A percentile compares a stretch with the other conserved stretches of the same genome.
These are phyloP conservation scores for Xylota segnis DNA, from an alignment of 2,888 invertebrate species.

Conservation along the genomic window DNA sequence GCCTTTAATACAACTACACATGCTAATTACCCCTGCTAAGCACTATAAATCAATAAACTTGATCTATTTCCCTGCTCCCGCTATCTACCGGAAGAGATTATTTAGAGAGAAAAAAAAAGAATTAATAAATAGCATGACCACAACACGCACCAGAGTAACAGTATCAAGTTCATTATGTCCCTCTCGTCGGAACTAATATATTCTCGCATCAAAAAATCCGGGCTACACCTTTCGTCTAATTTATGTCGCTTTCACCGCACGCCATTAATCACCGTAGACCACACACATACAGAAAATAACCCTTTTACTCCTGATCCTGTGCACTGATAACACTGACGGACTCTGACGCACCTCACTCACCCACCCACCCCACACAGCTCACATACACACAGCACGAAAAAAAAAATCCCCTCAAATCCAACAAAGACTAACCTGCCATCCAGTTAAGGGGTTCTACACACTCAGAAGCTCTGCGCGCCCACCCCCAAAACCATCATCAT, in stretches of 20 bases:
- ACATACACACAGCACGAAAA: slow-evolving; percentile 8
- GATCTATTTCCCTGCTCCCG: slow-evolving; percentile 25
- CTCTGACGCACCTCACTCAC: slow-evolving; percentile 59
- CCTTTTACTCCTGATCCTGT: slow-evolving; percentile 62
- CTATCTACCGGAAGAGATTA: slow-evolving; percentile 40
- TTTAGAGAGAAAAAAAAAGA: slow-evolving; percentile 42
- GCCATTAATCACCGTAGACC: slow-evolving; percentile 73
- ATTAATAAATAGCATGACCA: slow-evolving; percentile 50
- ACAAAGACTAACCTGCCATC: not conserved
- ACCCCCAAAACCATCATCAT: slow-evolving; percentile 18
- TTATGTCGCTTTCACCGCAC: slow-evolving; percentile 71
- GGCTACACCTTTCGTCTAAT: slow-evolving; percentile 70
- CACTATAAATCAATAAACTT: slow-evolving; percentile 20
- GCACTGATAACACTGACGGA: slow-evolving; percentile 58
- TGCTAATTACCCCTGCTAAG: not conserved
- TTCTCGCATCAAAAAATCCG: slow-evolving; percentile 59
- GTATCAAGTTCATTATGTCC: slow-evolving; percentile 62
- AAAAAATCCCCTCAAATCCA: slow-evolving; percentile 1
- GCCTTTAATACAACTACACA: not conserved
- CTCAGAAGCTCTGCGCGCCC: not conserved
- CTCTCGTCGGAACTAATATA: slow-evolving; percentile 52
- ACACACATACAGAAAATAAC: slow-evolving; percentile 54
- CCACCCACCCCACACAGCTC: not conserved
- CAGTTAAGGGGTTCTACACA: slow-evolving; percentile 18
- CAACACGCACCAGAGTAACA: slow-evolving; percentile 41